Evolutionary conservation across 2,888 invertebrate genomes (phyloP), one percentile per base, ranked within the genome.

Genomic region (Lydus trimaculatus): DNA sequence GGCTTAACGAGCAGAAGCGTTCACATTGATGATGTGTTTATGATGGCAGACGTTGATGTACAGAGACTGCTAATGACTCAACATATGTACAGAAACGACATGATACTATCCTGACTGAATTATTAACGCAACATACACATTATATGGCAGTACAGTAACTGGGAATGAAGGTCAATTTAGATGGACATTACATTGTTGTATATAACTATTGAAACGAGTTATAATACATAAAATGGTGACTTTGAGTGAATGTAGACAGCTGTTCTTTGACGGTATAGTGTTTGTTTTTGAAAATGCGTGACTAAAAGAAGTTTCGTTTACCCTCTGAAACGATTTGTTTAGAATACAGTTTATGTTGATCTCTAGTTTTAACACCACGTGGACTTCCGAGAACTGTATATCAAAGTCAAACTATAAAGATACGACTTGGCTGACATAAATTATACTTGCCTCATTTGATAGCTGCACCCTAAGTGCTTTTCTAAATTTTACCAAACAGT

Each of bases 381-480:
- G 81, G 81, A 82, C 81, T 83, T 83, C 83, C 82, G 77, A 80
- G 82, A 83, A 83, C 77, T 75, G 80, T 82, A 81, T 79, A 81
- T 83, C 80, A 82, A 78, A 70, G 70, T 56, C 76, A 70, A n/a
- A 76, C 81, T 80, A 79, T 83, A 83, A 83, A 83, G 81, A 81
- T 81, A 82, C 82, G 81, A 82, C 80, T 81, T 80, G 81, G 79
- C 79, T 75, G 79, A 80, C 81, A 81, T 84, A 84, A 84, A 84
- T 83, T 82, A 82, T 79, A 72, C 75, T 74, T 77, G 79, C 75
- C 80, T 79, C 81, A 79, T 80, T 81, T 80, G 79, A 81, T 80
- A 80, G 80, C 79, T 78, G 76, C 75, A 73, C 56, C 56, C 75
- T 79, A 81, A 81, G 81, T 82, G 82, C 82, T 81, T 82, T 81